These are phyloP conservation scores for Parazoanthus atlanticus DNA, from an alignment of 92 coral and sea anemone genomes.

Conservation along the genomic window DNA sequence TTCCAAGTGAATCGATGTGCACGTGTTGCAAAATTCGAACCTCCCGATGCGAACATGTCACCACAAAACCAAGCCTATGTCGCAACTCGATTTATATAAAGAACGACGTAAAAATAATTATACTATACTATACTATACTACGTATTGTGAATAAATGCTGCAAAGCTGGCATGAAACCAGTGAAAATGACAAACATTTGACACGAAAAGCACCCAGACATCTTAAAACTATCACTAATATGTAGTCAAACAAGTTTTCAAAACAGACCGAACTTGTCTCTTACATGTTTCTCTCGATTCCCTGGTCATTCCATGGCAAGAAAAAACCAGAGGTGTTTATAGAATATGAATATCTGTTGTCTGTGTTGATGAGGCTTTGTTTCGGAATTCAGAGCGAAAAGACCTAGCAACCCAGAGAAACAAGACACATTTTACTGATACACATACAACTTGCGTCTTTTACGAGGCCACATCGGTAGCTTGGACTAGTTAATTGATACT, in stretches of 20 bases:
- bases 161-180: not conserved
- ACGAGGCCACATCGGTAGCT: no score
- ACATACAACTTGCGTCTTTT: no score
- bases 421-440: no score
- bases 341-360: no score
- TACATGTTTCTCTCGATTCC: not conserved
- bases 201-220: not conserved
- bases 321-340: no score
- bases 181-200: not conserved
- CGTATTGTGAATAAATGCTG: not conserved
- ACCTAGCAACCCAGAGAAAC: not conserved
- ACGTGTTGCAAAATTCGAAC: conserved; percentile 22
- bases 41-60: not conserved
- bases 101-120: conserved; percentile 2
- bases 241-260: not conserved
- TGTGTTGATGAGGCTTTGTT: not conserved
- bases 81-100: conserved; percentile 25
- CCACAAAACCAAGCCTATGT: not conserved
- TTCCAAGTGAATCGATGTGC: not conserved
- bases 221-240: not conserved
- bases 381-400: not conserved
- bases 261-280: not conserved
- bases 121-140: not conserved
- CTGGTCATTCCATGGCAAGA: not conserved
- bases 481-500: no score